Conservation (phyloP, 1,140 invertebrate species). For the Drosophila pachea region DNA sequence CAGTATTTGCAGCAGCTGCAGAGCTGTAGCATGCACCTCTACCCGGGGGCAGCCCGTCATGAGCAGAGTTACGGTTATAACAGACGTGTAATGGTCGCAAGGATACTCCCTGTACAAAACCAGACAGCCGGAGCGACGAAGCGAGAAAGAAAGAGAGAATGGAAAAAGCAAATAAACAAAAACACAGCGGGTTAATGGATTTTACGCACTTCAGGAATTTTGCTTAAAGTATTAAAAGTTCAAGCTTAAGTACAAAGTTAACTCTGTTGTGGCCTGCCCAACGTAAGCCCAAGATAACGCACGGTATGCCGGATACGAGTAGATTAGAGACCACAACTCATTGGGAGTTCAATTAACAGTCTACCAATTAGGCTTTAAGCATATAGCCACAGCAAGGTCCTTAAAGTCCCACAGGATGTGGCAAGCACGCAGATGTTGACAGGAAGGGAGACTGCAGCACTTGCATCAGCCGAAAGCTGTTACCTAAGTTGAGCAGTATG, state of each 20-base stretch:
- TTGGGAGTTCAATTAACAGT: background rate
- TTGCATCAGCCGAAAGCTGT: background rate
- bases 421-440: too few relatives aligned
- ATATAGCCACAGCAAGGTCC: background rate
- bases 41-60: constrained; percentile 96
- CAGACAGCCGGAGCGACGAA: background rate
- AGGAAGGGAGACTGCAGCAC: background rate
- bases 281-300: background rate
- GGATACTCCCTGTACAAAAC: constrained; percentile 93
- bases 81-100: constrained; percentile 98
- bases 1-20: constrained; percentile 95
- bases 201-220: constrained; percentile 11
- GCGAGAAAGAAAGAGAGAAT: constrained; percentile 7
- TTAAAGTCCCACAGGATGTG: too few relatives aligned
- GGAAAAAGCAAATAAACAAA: constrained; percentile 3
- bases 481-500: constrained; percentile 1
- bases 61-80: constrained; percentile 97
- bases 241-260: constrained; percentile 20
- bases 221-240: background rate
- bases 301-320: background rate
- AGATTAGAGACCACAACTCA: background rate
- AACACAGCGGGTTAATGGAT: constrained; percentile 9
- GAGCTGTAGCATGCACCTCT: constrained; percentile 93
- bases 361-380: constrained; percentile 10
- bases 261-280: background rate